Conservation (phyloP, 2,888 invertebrate species). For the Zhuqinia jingwanae region DNA sequence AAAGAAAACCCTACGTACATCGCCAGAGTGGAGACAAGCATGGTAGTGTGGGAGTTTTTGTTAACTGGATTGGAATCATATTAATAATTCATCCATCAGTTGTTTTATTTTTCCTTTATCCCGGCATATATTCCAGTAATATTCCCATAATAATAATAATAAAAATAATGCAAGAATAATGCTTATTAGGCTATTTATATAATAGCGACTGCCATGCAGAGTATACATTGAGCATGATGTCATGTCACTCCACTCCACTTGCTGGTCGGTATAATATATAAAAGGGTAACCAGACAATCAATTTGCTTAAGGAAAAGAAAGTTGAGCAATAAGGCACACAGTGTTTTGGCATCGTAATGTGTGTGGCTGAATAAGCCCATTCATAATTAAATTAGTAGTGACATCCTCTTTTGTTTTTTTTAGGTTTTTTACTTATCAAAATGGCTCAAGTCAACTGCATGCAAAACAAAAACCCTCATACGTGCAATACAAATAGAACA, state of each 20-base stretch:
- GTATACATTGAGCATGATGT: not conserved
- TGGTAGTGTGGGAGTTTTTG: not conserved
- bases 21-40: too few relatives aligned
- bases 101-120: not conserved
- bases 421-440: not conserved
- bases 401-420: slow-evolving; percentile 29
- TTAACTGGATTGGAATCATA: not conserved
- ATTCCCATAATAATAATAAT: not conserved
- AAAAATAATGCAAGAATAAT: not conserved
- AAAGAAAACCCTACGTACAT: too few relatives aligned
- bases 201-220: not conserved
- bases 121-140: not conserved
- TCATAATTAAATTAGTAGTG: slow-evolving; percentile 30
- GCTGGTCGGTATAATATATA: not conserved
- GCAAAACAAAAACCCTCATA: not conserved
- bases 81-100: slow-evolving; percentile 5
- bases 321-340: not conserved
- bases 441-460: not conserved
- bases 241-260: too few relatives aligned
- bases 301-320: not conserved
- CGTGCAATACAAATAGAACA: too few relatives aligned
- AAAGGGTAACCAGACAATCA: not conserved
- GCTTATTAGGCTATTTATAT: not conserved
- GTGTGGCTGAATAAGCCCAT: slow-evolving; percentile 4
- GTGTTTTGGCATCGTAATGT: not conserved